Evolutionary conservation across 1,140 invertebrate species (phyloP), one percentile per base, ranked within the genome.

Genomic region (Lerema accius): DNA sequence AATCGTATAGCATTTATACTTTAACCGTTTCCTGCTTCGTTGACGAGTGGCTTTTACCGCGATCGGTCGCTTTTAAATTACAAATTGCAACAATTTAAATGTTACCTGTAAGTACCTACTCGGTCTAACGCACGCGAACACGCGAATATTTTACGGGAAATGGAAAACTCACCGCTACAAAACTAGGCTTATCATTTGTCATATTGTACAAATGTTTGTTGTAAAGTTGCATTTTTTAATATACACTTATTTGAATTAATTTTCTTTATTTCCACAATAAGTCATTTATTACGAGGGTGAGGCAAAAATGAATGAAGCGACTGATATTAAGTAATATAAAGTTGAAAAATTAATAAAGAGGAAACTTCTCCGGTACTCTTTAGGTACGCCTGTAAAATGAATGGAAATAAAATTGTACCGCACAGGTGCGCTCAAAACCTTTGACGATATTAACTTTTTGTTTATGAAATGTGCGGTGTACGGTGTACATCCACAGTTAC

Each of bases 331-430:
- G 82, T 83, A 89, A 88, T 89, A 88, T 83, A 86, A 89, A 89
- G 85, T 89, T 89, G 82, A 88, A 89, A 89, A 89, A 89, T 89
- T 89, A 89, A 89, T 89, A 89, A 89, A 88, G 86, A 86, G 74
- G 78, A 80, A 89, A 89, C 78, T 89, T 86, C 71, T 78, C 74
- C 71, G 73, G 80, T 78, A 82, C 80, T 87, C 87, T 86, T 85
- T 89, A 86, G 84, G 80, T 83, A 75, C 82, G 84, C 84, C 84
- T 87, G 81, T 87, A 86, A 89, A 87, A 87, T 86, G 84, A 89
- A 89, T 87, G 84, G 82, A 85, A 89, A 87, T 84, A 87, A 89
- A 86, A 89, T 82, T 84, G 82, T 89, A 86, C 75, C 73, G 77
- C 84, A 83, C 86, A 89, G 86, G 86, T 89, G 86, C 80, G 82